These are phyloP conservation scores for Aplysia californica DNA, from an alignment of 1,140 invertebrate genomes.

Conservation along the genomic window DNA sequence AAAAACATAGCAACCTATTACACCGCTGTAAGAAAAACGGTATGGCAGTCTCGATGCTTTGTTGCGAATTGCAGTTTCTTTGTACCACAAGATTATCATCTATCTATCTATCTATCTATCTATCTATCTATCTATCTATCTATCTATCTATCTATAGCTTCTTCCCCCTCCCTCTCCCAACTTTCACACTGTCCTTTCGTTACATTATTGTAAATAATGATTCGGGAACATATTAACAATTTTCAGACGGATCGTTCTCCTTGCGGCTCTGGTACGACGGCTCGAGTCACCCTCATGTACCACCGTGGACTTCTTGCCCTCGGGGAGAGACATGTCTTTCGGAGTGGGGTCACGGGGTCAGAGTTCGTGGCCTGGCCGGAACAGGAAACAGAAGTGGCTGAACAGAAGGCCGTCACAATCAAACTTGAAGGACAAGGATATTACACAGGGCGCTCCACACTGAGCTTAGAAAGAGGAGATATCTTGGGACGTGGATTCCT, in stretches of 20 bases:
- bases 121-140: no score
- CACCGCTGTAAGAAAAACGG: no score
- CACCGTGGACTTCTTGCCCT: constrained; percentile 44
- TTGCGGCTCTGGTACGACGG: constrained; percentile 61
- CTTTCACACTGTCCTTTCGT: no score
- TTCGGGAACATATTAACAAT: no score
- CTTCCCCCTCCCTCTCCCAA: no score
- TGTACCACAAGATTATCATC: no score
- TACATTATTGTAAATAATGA: no score
- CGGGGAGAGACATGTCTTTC: constrained; percentile 49
- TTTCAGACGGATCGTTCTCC: constrained; percentile 63
- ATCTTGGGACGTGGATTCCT: constrained; percentile 50
- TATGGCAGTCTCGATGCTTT: no score
- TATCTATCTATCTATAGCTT: no score
- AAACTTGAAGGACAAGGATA: constrained; percentile 59
- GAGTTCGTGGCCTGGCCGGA: constrained; percentile 46
- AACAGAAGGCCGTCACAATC: constrained; percentile 47
- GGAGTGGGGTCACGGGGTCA: constrained; percentile 41
- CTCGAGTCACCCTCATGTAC: constrained; percentile 61
- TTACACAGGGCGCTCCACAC: constrained; percentile 52
- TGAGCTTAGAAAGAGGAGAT: constrained; percentile 56
- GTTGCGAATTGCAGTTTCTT: no score
- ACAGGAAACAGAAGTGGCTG: constrained; percentile 32
- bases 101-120: no score
- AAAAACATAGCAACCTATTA: no score